A percentile compares a stretch with the other conserved stretches of the same genome.
Evolutionary conservation across 2,113 vertebrate species (phyloP).

Genomic region (Gambusia affinis): DNA sequence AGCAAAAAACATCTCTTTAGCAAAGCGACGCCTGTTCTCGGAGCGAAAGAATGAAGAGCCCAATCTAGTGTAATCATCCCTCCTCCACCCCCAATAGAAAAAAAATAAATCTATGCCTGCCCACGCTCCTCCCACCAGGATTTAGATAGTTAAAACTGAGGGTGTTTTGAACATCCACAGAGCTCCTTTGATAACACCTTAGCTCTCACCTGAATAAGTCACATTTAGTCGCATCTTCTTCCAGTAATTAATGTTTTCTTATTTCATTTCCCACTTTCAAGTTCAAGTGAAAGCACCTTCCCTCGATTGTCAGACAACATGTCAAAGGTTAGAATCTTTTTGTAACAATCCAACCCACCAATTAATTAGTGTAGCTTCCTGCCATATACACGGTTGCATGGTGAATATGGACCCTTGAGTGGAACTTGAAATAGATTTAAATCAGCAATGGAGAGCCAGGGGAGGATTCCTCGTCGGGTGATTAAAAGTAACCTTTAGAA

Average conservation of each 20-base stretch:
- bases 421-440: constrained; percentile 51
- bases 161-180: constrained; percentile 35
- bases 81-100: background rate
- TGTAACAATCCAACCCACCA: constrained; percentile 58
- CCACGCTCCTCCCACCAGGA: constrained; percentile 28
- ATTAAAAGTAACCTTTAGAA: constrained; percentile 86
- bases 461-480: constrained; percentile 78
- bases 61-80: constrained; percentile 58
- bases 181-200: constrained; percentile 1
- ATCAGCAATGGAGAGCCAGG: constrained; percentile 42
- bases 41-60: constrained; percentile 51
- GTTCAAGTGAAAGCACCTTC: constrained; percentile 28
- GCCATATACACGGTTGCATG: constrained; percentile 35
- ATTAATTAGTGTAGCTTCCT: constrained; percentile 66
- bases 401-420: constrained; percentile 45
- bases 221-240: background rate
- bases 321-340: constrained; percentile 56
- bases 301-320: constrained; percentile 41
- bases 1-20: constrained; percentile 58
- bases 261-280: constrained; percentile 18
- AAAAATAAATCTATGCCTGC: constrained; percentile 33
- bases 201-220: background rate
- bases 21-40: constrained; percentile 44
- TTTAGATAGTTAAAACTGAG: constrained; percentile 30
- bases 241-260: constrained; percentile 3